Base-by-base conservation (phyloP, 2,113 vertebrate genomes). In the Stigmatopora argus region DNA sequence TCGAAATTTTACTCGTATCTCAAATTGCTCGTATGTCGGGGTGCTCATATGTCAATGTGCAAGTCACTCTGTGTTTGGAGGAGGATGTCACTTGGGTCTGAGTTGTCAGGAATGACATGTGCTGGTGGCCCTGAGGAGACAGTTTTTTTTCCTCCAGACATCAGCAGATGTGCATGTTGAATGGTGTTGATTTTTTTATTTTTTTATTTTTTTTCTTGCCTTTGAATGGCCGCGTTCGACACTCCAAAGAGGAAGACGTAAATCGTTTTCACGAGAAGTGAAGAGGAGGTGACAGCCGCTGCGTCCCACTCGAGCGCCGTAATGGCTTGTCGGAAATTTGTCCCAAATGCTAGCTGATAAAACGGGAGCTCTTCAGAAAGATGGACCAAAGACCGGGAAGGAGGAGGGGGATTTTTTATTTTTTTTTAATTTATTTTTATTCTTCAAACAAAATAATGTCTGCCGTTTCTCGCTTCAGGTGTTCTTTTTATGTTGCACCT, bases 51-150 rank as follows among this genome's bases (percentile, higher is more conserved):
- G 26, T 31, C 26, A 31, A 31, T 1, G 26, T 31, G 82, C 78
- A 82, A 87, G 87, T 88, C 87, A 86, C 67, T 85, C 74, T 79
- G 71, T 80, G 77, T 83, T 62, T 81, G 83, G 78, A 82, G 86
- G 83, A 86, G 81, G 78, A 78, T 73, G 75, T 83, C 69, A 65
- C 71, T 57, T 61, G 64, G 72, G 79, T 74, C 73, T 56, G 47
- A 66, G 55, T 75, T 79, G 82, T 88, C 80, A 80, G 73, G 64
- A 73, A 48, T 77, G 83, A 85, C 82, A 62, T 88, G 78, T 65
- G 79, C 87, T 72, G 74, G 69, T 64, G 78, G 85, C 85, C 75
- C 71, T 85, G 75, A 74, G 78, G 78, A 77, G 86, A 86, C 85
- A 86, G 26, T 23, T 45, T 18, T 62, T 63, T 69, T 75, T 62